Conservation (phyloP, 2,797 vertebrate species). For the Leptoclinus maculatus region DNA sequence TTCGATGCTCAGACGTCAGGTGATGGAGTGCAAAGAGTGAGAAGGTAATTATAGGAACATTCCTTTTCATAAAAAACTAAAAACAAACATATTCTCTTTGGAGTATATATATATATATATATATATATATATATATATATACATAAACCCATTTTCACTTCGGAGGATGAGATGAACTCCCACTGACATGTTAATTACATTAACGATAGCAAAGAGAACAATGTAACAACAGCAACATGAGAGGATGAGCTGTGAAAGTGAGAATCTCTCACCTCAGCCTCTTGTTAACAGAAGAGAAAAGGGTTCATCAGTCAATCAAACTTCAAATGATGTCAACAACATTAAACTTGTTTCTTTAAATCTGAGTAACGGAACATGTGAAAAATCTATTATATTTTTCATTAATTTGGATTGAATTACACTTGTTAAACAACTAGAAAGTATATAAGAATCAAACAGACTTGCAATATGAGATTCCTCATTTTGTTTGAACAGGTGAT, state of each 20-base stretch:
- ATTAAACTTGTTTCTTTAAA: neutral
- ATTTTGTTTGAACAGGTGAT: slow-evolving; percentile 42
- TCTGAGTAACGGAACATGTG: neutral
- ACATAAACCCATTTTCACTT: neutral
- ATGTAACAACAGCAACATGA: slow-evolving; percentile 16
- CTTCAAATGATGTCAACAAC: neutral
- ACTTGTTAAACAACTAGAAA: neutral
- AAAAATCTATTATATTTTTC: neutral
- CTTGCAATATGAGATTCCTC: neutral
- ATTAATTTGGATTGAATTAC: neutral
- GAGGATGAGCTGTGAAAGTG: slow-evolving; percentile 23
- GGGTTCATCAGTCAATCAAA: neutral
- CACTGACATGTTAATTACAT: slow-evolving; percentile 11
- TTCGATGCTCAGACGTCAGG: neutral
- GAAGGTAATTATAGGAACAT: neutral
- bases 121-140: no score
- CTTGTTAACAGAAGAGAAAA: neutral
- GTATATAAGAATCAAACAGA: neutral
- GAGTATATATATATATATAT: no score
- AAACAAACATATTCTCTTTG: neutral
- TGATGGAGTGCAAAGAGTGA: neutral
- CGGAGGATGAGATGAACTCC: neutral
- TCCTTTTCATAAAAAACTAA: neutral
- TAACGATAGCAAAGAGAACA: slow-evolving; percentile 3
- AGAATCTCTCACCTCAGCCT: slow-evolving; percentile 26